Evolutionary conservation across 2,113 vertebrate genomes (phyloP).

Genomic region (Stictonetta naevosa): DNA sequence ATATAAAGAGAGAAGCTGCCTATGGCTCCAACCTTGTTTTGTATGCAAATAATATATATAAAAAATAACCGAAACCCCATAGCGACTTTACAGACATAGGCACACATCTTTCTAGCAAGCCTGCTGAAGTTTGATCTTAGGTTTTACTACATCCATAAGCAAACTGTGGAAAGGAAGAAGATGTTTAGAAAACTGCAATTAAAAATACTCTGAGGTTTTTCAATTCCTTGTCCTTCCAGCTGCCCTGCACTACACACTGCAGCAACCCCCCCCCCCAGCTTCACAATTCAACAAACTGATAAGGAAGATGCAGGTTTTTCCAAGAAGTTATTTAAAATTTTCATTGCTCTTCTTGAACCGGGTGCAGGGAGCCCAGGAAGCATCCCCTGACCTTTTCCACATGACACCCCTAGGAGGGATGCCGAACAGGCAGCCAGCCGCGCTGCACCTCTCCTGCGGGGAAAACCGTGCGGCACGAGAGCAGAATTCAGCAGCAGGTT

Average conservation of each 20-base stretch:
- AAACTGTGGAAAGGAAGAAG: slow-evolving; percentile 21
- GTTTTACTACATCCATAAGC: neutral
- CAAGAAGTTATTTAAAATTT: neutral
- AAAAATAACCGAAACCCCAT: neutral
- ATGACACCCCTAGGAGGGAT: neutral
- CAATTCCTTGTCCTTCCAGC: neutral
- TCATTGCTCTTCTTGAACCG: neutral
- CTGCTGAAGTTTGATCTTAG: neutral
- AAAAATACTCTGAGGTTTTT: neutral
- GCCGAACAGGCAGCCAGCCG: neutral
- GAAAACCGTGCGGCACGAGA: neutral
- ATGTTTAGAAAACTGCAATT: neutral
- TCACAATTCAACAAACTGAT: neutral
- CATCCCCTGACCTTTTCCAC: slow-evolving; percentile 27
- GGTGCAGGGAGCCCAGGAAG: neutral
- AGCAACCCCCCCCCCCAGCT: neutral
- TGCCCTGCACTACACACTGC: neutral
- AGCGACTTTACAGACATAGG: neutral
- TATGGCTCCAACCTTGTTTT: neutral
- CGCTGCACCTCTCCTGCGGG: neutral
- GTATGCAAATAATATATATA: neutral
- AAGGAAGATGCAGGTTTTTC: neutral
- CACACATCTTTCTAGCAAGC: neutral
- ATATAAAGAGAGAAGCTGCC: neutral
- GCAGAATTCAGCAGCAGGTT: neutral